Base-by-base conservation (phyloP, 2,888 invertebrate species). In the Dorcus parallelipipedus region DNA sequence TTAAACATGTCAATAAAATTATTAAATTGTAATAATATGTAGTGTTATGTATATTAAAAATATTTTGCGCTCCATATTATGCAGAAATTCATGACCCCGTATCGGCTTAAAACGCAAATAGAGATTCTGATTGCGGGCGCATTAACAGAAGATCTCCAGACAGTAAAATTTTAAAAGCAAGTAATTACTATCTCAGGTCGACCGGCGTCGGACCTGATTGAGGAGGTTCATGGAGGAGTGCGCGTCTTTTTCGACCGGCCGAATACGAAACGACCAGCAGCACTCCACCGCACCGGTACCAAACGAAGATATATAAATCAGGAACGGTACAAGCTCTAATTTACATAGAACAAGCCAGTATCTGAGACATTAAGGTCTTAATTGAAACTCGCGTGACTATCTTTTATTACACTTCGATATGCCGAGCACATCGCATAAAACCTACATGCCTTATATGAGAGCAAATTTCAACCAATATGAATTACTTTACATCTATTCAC, bases 331-430 rank as follows among this genome's bases (percentile, higher is more conserved):
- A 68, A 64, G 67, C 64, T 64, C 69, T 69, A 66, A 71, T 71
- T 71, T 71, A 68, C 70, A 71, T 71, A 71, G 68, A 63, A 71
- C 70, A 71, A 69, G 70, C 64, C 64, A 65, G 66, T 69, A 69
- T 70, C 68, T 65, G 62, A 65, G 66, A 67, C 69, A 69, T 70
- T 70, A 69, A 69, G 62, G 69, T 70, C 70, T 70, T 70, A 70
- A 70, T 70, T 70, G 70, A 69, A 65, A 63, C 66, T 69, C 65
- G 70, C 70, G 70, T 70, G 70, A 68, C 65, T 64, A 62, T 64
- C 61, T 63, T 64, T 61, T 65, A 65, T 62, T 64, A 61, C 56
- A 51, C 59, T 59, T 59, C 59, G 58, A 52, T 56, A 57, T 53
- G 26, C 38, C 33, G 17, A 40, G 49, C 38, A 38, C 39, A 53